Conservation (phyloP, 2,113 vertebrate species). For the Ciconia stormi region DNA sequence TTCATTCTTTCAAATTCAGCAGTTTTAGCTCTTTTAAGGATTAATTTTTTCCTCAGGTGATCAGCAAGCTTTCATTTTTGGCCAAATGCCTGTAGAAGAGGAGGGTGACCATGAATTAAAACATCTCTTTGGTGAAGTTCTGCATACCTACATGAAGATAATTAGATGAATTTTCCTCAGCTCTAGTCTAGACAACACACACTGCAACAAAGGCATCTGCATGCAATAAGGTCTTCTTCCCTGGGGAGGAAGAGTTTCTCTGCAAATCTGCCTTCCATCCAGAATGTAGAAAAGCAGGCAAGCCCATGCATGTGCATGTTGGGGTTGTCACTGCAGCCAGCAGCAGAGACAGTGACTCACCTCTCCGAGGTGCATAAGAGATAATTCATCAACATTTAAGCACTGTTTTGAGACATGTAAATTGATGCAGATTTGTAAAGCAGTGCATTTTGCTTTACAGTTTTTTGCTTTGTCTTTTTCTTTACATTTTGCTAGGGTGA, state of each 20-base stretch:
- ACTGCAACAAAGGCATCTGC: neutral
- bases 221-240: neutral
- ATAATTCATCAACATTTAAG: neutral
- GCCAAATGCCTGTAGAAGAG: neutral
- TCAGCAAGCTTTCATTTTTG: neutral
- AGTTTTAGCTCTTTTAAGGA: neutral
- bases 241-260: neutral
- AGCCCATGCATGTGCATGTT: fast-evolving
- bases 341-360: neutral
- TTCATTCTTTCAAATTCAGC: neutral
- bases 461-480: neutral
- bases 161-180: neutral
- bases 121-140: neutral
- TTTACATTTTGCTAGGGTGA: neutral
- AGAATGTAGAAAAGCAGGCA: neutral
- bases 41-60: neutral
- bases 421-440: neutral
- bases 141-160: neutral
- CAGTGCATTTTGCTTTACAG: neutral
- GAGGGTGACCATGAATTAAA: neutral
- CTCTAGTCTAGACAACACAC: neutral
- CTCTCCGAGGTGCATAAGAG: neutral
- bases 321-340: neutral
- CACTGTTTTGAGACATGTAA: neutral
- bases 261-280: neutral